Conservation (phyloP, 2,797 vertebrate species). For the Gallirallus australis region DNA sequence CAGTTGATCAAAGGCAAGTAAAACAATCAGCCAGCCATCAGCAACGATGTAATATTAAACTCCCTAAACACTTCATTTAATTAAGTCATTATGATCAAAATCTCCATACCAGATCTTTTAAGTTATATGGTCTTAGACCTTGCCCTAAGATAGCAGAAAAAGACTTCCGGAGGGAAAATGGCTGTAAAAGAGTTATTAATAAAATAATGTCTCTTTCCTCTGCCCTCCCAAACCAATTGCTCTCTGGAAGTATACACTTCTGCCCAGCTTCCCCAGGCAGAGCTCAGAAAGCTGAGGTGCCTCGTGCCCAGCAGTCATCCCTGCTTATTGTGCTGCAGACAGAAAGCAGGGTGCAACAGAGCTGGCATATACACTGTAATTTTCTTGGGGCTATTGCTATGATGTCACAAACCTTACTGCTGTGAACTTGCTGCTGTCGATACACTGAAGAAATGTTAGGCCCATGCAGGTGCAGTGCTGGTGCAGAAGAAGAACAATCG, state of each 20-base stretch:
- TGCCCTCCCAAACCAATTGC: not conserved
- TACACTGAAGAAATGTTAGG: not conserved
- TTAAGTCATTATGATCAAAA: conserved; percentile 59
- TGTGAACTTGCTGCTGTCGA: not conserved
- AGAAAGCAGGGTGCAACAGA: not conserved
- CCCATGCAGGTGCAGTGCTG: not conserved
- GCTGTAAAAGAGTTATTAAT: not conserved
- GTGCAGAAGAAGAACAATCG: not conserved
- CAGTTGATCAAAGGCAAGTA: conserved; percentile 73
- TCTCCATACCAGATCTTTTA: conserved; percentile 63
- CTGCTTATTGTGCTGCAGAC: not conserved
- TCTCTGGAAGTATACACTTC: not conserved
- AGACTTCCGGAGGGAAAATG: conserved; percentile 1
- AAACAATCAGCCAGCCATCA: conserved; percentile 68
- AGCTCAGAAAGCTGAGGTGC: not conserved
- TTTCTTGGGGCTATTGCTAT: not conserved
- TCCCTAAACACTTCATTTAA: conserved; percentile 72
- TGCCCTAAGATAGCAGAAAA: conserved; percentile 41
- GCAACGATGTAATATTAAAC: conserved; percentile 58
- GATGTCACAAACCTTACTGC: not conserved
- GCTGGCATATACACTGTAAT: not conserved
- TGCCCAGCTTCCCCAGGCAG: not conserved
- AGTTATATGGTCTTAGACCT: conserved; percentile 33
- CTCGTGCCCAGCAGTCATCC: not conserved
- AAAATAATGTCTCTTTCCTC: not conserved